These are phyloP conservation scores for Hyaena hyaena DNA, from an alignment of 2,113 vertebrate genomes.

Conservation along the genomic window DNA sequence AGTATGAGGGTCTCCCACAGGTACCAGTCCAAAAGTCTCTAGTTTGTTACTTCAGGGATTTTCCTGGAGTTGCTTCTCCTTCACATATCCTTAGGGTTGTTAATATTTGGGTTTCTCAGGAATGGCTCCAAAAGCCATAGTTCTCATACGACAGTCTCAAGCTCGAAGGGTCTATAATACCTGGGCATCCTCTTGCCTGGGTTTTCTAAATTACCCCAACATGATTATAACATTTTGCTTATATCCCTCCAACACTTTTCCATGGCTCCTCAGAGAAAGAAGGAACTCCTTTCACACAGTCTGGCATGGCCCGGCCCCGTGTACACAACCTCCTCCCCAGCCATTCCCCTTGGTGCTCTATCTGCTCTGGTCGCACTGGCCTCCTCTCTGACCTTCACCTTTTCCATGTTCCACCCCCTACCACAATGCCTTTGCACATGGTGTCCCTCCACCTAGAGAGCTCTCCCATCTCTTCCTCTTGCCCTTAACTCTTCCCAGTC, in stretches of 20 bases:
- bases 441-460: neutral
- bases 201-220: neutral
- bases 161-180: neutral
- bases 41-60: neutral
- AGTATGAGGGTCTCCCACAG: neutral
- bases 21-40: neutral
- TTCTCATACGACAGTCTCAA: neutral
- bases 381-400: neutral
- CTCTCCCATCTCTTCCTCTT: neutral
- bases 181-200: neutral
- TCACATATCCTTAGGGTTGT: neutral
- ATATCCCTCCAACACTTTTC: neutral
- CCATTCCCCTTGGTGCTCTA: neutral
- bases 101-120: neutral
- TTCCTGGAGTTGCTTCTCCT: neutral
- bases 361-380: neutral
- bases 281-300: neutral
- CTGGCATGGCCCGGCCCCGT: fast-evolving
- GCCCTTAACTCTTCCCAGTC: neutral
- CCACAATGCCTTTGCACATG: neutral
- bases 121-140: neutral
- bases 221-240: neutral
- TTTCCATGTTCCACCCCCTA: neutral
- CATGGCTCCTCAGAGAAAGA: neutral
- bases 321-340: too few relatives aligned